phyloP scores from a whole-genome alignment of 2,113 vertebrate species.

The Progne subis region DNA sequence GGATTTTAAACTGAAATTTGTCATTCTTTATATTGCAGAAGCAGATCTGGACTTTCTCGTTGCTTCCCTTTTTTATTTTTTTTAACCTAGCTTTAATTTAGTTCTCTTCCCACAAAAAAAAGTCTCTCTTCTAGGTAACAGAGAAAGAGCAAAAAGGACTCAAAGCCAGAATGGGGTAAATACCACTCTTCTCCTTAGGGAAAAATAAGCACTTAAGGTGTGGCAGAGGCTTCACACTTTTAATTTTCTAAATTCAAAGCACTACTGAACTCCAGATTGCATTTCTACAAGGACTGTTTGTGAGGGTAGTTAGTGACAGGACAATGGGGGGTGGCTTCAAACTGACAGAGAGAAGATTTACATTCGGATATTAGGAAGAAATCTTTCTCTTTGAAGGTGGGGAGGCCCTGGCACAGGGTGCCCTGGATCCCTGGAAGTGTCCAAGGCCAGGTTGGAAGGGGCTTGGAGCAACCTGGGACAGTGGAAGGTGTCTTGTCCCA shows the following conservation, averaged over 20 bases:
- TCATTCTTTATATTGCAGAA: not conserved
- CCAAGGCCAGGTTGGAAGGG: not conserved
- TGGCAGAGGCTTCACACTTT: not conserved
- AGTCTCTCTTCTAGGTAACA: not conserved
- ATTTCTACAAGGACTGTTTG: not conserved
- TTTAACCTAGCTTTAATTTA: not conserved
- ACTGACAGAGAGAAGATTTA: not conserved
- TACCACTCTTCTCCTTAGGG: not conserved
- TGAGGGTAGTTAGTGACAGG: not conserved
- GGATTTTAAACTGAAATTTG: constrained; percentile 23
- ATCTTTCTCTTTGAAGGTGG: not conserved
- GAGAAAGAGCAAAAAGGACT: not conserved
- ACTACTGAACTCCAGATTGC: not conserved
- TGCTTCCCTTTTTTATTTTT: not conserved
- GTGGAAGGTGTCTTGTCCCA: not conserved
- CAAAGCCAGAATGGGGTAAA: not conserved
- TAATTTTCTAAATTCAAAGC: not conserved
- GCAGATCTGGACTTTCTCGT: not conserved
- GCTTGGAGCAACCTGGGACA: rapidly evolving
- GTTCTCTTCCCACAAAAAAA: not conserved
- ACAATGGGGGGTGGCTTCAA: not conserved
- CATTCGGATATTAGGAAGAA: not conserved
- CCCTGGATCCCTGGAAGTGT: not conserved
- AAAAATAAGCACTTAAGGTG: not conserved
- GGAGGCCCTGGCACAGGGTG: rapidly evolving